phyloP scores from a whole-genome alignment of 1,140 invertebrate genomes.

The Drosophila athabasca region DNA sequence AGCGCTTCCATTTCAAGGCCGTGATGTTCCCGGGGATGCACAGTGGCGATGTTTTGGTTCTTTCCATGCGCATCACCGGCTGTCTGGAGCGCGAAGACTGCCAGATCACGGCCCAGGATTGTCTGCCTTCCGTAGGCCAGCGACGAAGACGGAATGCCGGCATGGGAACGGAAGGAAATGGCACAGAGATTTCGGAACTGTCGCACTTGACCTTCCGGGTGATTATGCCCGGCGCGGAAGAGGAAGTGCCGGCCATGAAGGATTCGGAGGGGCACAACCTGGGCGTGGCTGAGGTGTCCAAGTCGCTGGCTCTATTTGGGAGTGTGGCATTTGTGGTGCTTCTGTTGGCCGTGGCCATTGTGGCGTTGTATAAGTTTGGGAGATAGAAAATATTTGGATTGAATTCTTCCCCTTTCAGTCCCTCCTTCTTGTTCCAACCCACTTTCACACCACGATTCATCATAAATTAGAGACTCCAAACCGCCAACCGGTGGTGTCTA shows the following conservation, averaged over 20 bases:
- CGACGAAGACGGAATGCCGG: conserved; percentile 55
- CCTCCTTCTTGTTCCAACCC: neutral
- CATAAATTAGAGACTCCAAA: neutral
- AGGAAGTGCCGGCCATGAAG: neutral
- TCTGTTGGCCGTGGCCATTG: conserved; percentile 51
- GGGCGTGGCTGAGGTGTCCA: conserved; percentile 6
- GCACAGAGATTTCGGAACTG: conserved; percentile 66
- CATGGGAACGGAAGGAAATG: neutral
- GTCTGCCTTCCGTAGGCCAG: conserved; percentile 36
- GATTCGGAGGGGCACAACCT: neutral
- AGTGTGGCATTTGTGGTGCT: conserved; percentile 66
- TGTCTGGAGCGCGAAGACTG: conserved; percentile 87
- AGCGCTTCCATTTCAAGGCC: conserved; percentile 85
- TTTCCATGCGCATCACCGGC: conserved; percentile 86
- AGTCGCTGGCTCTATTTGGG: conserved; percentile 51
- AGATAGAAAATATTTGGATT: conserved; percentile 29
- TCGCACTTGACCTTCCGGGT: conserved; percentile 69
- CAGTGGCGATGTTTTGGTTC: conserved; percentile 86
- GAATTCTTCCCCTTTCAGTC: no score
- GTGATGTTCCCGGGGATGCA: conserved; percentile 89
- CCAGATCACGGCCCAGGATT: conserved; percentile 60
- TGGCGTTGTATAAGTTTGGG: conserved; percentile 56
- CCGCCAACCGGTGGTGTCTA: neutral
- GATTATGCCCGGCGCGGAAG: conserved; percentile 37
- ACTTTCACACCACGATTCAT: neutral